These are phyloP conservation scores for Pemphigus obesinymphae DNA, from an alignment of 1,140 invertebrate genomes.

Conservation along the genomic window DNA sequence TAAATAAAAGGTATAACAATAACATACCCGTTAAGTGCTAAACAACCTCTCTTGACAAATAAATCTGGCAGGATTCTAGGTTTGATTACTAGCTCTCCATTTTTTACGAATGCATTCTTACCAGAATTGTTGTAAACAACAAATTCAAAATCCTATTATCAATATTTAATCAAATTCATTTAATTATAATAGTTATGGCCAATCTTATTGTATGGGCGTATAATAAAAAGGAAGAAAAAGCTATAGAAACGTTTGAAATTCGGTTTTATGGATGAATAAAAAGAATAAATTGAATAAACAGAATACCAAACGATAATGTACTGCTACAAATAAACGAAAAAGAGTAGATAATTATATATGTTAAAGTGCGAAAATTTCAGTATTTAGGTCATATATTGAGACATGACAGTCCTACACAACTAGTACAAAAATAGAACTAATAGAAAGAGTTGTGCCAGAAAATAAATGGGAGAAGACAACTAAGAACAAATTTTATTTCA, in stretches of 20 bases:
- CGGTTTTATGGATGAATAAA: too few relatives aligned
- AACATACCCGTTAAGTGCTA: slow-evolving; percentile 37
- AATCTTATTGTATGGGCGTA: neutral
- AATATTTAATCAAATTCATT: neutral
- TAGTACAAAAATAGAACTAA: too few relatives aligned
- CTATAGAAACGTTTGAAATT: too few relatives aligned
- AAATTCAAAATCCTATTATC: slow-evolving; percentile 45
- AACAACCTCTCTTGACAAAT: slow-evolving; percentile 16
- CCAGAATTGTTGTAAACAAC: slow-evolving; percentile 30
- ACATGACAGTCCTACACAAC: too few relatives aligned
- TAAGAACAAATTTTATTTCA: too few relatives aligned
- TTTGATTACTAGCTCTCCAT: slow-evolving; percentile 34
- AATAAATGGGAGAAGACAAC: too few relatives aligned
- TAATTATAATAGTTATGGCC: neutral
- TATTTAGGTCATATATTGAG: too few relatives aligned
- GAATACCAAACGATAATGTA: neutral
- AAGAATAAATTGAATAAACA: neutral
- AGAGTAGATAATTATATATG: too few relatives aligned
- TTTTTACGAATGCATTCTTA: slow-evolving; percentile 20
- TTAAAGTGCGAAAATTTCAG: too few relatives aligned
- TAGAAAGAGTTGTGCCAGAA: too few relatives aligned
- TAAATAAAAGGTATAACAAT: too few relatives aligned
- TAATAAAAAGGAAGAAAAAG: too few relatives aligned
- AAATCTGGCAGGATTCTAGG: slow-evolving; percentile 33
- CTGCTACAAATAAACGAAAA: neutral